Percentiles rank a stretch among this genome's conserved stretches.
These are phyloP conservation scores for Dinomys branickii DNA, from an alignment of 2,113 vertebrate species.

Conservation along the genomic window DNA sequence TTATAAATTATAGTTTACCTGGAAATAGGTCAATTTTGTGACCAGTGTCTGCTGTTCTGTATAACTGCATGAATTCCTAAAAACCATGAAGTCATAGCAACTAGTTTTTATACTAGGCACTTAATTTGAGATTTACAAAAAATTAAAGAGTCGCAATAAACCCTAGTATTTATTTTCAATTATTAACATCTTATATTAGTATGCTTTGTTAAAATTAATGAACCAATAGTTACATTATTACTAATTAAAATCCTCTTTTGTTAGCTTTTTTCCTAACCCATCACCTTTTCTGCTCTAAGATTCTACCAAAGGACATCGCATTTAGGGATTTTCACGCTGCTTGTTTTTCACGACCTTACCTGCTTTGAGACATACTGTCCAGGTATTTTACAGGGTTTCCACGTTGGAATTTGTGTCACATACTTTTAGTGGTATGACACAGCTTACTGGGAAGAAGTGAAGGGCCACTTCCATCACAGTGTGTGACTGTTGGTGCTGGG, in stretches of 20 bases:
- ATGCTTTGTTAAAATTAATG: not conserved
- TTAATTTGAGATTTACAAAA: constrained; percentile 45
- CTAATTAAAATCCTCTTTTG: not conserved
- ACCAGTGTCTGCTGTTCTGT: constrained; percentile 38
- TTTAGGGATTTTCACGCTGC: constrained; percentile 3
- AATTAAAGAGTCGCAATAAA: not conserved
- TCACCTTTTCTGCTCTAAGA: constrained; percentile 13
- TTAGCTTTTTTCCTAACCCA: not conserved
- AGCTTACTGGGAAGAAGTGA: not conserved
- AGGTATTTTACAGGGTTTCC: not conserved
- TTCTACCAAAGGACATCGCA: not conserved
- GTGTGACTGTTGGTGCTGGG: not conserved
- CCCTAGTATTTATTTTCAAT: not conserved
- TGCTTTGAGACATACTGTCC: not conserved
- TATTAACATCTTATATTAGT: not conserved
- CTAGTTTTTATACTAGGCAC: constrained; percentile 3
- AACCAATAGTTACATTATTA: constrained; percentile 23
- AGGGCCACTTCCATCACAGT: constrained; percentile 31
- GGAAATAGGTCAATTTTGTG: not conserved
- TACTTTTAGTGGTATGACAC: not conserved
- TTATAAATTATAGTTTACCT: constrained; percentile 45
- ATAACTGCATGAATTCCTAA: not conserved
- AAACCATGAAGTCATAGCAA: constrained; percentile 35
- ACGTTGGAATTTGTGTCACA: constrained; percentile 29
- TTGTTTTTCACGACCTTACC: constrained; percentile 16